phyloP scores from a whole-genome alignment of 2,888 invertebrate genomes.

The Eilema depressum region DNA sequence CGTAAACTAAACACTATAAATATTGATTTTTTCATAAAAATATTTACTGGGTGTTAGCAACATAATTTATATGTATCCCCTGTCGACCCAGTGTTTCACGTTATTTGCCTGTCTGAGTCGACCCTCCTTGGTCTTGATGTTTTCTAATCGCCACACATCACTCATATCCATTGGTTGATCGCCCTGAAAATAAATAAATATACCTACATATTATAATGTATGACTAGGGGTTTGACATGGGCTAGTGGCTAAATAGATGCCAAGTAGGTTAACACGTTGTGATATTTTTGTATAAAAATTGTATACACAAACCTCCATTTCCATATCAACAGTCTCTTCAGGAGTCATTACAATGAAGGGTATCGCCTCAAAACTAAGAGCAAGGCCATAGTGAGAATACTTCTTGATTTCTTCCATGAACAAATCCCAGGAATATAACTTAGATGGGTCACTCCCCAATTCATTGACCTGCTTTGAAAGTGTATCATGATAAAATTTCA shows the following conservation, averaged over 20 bases:
- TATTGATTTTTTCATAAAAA: no score
- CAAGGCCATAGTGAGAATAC: slow-evolving; percentile 86
- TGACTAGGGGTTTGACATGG: no score
- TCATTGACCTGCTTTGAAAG: slow-evolving; percentile 84
- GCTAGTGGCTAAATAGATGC: no score
- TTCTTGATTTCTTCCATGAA: slow-evolving; percentile 86
- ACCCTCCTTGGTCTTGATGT: slow-evolving; percentile 87
- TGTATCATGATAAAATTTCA: slow-evolving; percentile 87
- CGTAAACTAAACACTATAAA: no score
- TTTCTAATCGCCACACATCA: slow-evolving; percentile 88
- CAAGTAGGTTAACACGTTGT: background rate
- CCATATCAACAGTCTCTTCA: slow-evolving; percentile 87
- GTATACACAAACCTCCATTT: slow-evolving; percentile 77
- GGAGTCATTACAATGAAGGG: slow-evolving; percentile 86
- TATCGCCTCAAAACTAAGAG: slow-evolving; percentile 88
- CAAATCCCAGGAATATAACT: slow-evolving; percentile 82
- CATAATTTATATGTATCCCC: slow-evolving; percentile 82
- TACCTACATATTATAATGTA: background rate
- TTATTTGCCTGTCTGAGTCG: slow-evolving; percentile 88
- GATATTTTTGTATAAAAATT: background rate
- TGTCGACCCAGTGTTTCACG: slow-evolving; percentile 89
- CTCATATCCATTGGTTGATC: slow-evolving; percentile 86
- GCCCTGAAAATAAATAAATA: slow-evolving; percentile 70
- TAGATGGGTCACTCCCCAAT: slow-evolving; percentile 87
- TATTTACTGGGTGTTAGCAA: no score